A percentile compares a stretch with the other conserved stretches of the same genome.
Evolutionary conservation across 2,888 invertebrate species (phyloP).

Genomic region (Heliconius ethilla): DNA sequence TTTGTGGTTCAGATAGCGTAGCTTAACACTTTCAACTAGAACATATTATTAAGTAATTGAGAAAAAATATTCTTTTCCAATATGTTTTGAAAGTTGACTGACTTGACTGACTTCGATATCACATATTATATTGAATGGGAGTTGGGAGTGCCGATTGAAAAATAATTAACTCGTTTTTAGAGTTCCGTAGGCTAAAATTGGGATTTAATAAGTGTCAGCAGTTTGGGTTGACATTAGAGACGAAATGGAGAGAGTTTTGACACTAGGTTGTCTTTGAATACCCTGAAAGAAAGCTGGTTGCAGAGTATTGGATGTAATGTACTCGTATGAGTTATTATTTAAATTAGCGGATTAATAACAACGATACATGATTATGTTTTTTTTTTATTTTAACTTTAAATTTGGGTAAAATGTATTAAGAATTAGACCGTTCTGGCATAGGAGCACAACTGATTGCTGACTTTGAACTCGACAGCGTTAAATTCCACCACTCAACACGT

Average conservation of each 20-base stretch:
- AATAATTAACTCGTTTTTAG: constrained; percentile 21
- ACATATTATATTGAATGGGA: constrained; percentile 23
- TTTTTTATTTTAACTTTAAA: neutral
- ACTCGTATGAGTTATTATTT: no score
- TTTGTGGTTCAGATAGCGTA: constrained; percentile 55
- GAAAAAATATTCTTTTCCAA: constrained; percentile 36
- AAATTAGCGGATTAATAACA: no score
- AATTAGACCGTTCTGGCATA: no score
- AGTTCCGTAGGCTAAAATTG: neutral
- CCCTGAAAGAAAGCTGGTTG: no score
- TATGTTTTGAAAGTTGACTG: constrained; percentile 18
- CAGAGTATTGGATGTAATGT: no score
- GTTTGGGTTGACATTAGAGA: no score
- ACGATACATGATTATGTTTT: neutral
- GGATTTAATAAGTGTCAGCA: neutral
- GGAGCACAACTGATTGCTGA: no score
- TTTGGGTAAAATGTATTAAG: neutral
- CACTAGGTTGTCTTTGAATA: no score
- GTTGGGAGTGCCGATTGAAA: constrained; percentile 18
- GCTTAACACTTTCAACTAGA: constrained; percentile 47
- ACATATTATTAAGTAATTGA: constrained; percentile 37
- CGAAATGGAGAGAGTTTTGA: no score
- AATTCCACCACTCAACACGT: no score
- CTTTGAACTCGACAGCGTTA: no score
- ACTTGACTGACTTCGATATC: constrained; percentile 7